phyloP scores from a whole-genome alignment of 2,888 invertebrate species.

The Leptura quadrifasciata region DNA sequence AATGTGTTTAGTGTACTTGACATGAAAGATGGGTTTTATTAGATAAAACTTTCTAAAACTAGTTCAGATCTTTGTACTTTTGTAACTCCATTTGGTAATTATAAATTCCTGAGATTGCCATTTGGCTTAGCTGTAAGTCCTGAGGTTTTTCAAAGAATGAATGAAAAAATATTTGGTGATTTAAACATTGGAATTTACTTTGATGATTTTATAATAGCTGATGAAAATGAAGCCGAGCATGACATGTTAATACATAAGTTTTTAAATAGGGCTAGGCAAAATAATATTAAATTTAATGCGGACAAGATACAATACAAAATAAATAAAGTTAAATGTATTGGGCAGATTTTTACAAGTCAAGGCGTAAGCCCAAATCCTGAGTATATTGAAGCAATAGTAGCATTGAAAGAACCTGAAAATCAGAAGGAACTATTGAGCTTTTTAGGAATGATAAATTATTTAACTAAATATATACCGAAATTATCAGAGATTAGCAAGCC shows the following conservation, averaged over 20 bases:
- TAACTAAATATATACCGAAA: constrained; percentile 55
- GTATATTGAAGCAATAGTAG: constrained; percentile 49
- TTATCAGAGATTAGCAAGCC: constrained; percentile 49
- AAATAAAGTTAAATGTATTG: constrained; percentile 60
- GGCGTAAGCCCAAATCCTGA: constrained; percentile 54
- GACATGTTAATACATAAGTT: constrained; percentile 52
- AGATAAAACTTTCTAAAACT: constrained; percentile 54
- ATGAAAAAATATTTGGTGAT: constrained; percentile 57
- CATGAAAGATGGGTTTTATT: constrained; percentile 58
- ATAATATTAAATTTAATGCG: too few relatives aligned
- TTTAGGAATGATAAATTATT: constrained; percentile 62
- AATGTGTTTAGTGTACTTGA: constrained; percentile 48
- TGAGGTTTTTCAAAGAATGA: constrained; percentile 59
- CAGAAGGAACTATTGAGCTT: constrained; percentile 60
- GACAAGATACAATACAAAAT: constrained; percentile 47
- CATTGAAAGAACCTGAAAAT: constrained; percentile 53
- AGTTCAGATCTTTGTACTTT: constrained; percentile 58
- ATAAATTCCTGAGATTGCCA: constrained; percentile 55
- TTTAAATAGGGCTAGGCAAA: constrained; percentile 50
- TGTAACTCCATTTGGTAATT: constrained; percentile 59
- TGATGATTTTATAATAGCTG: constrained; percentile 59
- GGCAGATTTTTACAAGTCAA: constrained; percentile 49
- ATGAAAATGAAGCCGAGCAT: constrained; percentile 55
- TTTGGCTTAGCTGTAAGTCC: constrained; percentile 58
- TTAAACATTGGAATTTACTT: constrained; percentile 57